Evolutionary conservation across 23 tunicate species (phyloP).

Genomic region (Trididemnum miniatum): DNA sequence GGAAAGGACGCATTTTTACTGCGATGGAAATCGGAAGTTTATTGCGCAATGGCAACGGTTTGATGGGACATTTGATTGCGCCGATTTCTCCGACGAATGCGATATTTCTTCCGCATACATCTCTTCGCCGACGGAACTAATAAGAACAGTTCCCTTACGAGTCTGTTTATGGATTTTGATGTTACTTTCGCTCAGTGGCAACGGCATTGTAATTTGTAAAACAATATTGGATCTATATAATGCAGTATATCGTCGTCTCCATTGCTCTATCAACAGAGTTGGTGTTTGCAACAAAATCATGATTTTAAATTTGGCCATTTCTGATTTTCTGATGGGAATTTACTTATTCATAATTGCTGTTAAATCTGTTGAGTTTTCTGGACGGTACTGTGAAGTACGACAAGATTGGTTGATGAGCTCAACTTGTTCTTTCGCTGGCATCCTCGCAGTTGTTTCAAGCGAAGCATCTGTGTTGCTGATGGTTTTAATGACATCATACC

Average conservation of each 20-base stretch:
- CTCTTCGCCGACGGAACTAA: conserved; percentile 35
- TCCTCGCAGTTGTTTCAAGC: conserved; percentile 46
- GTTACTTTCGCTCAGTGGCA: conserved; percentile 50
- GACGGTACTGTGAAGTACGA: conserved; percentile 40
- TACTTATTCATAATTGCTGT: conserved; percentile 41
- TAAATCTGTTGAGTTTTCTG: conserved; percentile 39
- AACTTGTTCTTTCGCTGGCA: conserved; percentile 42
- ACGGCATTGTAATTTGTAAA: conserved; percentile 36
- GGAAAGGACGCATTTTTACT: conserved; percentile 35
- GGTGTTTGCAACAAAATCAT: conserved; percentile 65
- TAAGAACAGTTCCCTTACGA: conserved; percentile 9
- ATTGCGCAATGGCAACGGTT: not conserved
- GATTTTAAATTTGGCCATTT: conserved; percentile 55
- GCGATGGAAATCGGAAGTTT: conserved; percentile 26
- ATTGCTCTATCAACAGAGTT: conserved; percentile 28
- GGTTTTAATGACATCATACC: conserved; percentile 72
- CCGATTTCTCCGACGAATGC: conserved; percentile 66
- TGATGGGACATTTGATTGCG: conserved; percentile 53
- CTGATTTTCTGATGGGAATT: conserved; percentile 79
- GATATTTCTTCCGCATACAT: conserved; percentile 1
- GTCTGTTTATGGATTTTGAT: conserved; percentile 50
- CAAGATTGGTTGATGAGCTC: conserved; percentile 50
- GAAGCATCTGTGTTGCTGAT: conserved; percentile 62
- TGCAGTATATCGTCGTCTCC: conserved; percentile 23
- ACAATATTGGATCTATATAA: conserved; percentile 29